These are phyloP conservation scores for Hemicordylus capensis DNA, from an alignment of 2,113 vertebrate genomes.

Conservation along the genomic window DNA sequence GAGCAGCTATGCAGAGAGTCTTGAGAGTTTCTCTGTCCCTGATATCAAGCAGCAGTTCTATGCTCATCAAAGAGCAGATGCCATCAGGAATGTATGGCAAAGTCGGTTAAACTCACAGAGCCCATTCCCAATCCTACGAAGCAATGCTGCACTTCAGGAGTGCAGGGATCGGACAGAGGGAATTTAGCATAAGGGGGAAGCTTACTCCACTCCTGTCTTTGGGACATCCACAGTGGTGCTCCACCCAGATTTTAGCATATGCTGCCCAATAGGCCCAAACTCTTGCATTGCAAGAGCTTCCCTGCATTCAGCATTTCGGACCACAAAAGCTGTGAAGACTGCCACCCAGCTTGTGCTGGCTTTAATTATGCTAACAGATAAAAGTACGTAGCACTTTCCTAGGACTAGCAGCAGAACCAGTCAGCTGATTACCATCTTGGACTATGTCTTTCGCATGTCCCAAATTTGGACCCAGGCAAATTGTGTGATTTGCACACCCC, in stretches of 20 bases:
- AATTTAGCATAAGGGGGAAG: not conserved
- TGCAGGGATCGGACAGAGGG: not conserved
- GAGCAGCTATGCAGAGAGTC: too few species aligned
- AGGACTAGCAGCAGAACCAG: not conserved
- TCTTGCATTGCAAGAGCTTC: not conserved
- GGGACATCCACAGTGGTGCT: not conserved
- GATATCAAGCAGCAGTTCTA: not conserved
- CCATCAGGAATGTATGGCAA: not conserved
- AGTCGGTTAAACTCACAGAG: not conserved
- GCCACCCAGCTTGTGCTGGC: not conserved
- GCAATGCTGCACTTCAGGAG: not conserved
- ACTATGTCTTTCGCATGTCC: not conserved
- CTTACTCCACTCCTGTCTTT: not conserved
- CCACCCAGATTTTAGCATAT: not conserved
- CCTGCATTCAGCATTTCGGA: not conserved
- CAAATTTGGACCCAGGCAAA: not conserved
- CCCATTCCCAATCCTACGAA: not conserved
- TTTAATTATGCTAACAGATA: slow-evolving; percentile 9
- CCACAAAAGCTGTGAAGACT: not conserved
- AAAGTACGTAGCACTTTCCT: too few species aligned
- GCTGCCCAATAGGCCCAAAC: not conserved
- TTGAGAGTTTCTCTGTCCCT: not conserved
- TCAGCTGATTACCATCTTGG: not conserved
- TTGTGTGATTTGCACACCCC: not conserved
- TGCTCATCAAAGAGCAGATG: not conserved